A percentile compares a stretch with the other conserved stretches of the same genome.
Conservation (phyloP, 1,140 invertebrate genomes). For the Cotesia vestalis region DNA sequence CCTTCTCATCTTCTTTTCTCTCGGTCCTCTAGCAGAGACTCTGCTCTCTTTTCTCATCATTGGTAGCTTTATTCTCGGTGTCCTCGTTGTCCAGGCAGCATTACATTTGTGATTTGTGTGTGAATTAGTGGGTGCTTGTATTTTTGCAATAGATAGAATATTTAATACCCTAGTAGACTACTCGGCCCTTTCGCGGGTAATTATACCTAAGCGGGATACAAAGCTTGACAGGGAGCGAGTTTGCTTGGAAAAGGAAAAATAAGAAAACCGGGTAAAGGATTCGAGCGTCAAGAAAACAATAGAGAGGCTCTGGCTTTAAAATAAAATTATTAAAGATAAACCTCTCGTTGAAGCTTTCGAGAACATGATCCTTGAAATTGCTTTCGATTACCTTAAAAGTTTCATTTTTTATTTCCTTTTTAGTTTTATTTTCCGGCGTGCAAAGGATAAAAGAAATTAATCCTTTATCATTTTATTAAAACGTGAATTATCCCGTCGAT, state of each 20-base stretch:
- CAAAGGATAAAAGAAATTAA: too few species aligned
- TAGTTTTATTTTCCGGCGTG: too few species aligned
- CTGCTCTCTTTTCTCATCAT: slow-evolving; percentile 7
- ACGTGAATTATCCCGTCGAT: background rate
- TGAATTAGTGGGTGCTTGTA: slow-evolving; percentile 25
- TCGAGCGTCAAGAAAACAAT: slow-evolving; percentile 27
- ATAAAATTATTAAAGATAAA: slow-evolving; percentile 36
- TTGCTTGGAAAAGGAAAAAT: slow-evolving; percentile 4
- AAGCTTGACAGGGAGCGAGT: slow-evolving; percentile 40
- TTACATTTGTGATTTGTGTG: slow-evolving; percentile 36
- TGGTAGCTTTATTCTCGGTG: slow-evolving; percentile 22
- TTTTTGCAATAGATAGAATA: slow-evolving; percentile 50
- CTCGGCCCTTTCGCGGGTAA: slow-evolving; percentile 48
- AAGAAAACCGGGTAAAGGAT: slow-evolving; percentile 1
- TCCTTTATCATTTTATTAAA: too few species aligned
- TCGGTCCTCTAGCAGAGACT: slow-evolving; percentile 1
- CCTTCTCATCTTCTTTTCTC: slow-evolving; percentile 31
- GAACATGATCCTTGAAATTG: slow-evolving; percentile 23
- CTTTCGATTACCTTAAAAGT: background rate
- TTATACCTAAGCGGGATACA: slow-evolving; percentile 52
- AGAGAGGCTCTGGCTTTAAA: slow-evolving; percentile 13
- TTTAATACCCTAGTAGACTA: slow-evolving; percentile 44
- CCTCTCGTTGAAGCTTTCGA: background rate
- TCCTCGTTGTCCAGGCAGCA: slow-evolving; percentile 1
- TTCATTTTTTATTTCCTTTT: background rate